Conservation (phyloP, 2,888 invertebrate genomes). For the Amblyjoppa proteus region DNA sequence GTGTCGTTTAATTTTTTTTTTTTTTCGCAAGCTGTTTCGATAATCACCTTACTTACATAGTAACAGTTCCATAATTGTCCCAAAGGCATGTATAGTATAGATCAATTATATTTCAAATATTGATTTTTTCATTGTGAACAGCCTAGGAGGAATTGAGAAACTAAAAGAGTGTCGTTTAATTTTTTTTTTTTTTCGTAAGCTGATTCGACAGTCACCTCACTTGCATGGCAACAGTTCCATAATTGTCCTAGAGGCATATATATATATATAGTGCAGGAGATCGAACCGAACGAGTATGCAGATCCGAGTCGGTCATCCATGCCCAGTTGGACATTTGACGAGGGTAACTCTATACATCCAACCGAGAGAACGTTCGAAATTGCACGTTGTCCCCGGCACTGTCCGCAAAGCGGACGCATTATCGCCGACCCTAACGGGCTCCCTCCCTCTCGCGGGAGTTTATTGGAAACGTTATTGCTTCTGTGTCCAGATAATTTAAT, state of each 20-base stretch:
- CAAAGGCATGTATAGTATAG: background rate
- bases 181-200: background rate
- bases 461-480: constrained; percentile 28
- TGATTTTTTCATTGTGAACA: too few species aligned
- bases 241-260: too few species aligned
- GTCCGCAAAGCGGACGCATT: background rate
- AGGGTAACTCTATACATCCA: background rate
- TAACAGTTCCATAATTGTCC: background rate
- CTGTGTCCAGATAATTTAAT: constrained; percentile 51
- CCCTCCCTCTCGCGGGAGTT: background rate
- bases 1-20: background rate
- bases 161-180: background rate
- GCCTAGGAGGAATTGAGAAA: too few species aligned
- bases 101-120: too few species aligned
- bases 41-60: too few species aligned
- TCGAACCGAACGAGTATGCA: background rate
- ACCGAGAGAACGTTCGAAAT: background rate
- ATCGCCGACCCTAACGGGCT: constrained; percentile 5
- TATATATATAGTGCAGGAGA: background rate
- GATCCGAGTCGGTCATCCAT: background rate
- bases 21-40: background rate
- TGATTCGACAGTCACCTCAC: background rate
- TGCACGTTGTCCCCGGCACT: background rate
- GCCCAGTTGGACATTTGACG: background rate
- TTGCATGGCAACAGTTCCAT: background rate